Percentiles rank a stretch among this genome's conserved stretches.
phyloP scores from a whole-genome alignment of 2,888 invertebrate species.

The Rhagonycha fulva region DNA sequence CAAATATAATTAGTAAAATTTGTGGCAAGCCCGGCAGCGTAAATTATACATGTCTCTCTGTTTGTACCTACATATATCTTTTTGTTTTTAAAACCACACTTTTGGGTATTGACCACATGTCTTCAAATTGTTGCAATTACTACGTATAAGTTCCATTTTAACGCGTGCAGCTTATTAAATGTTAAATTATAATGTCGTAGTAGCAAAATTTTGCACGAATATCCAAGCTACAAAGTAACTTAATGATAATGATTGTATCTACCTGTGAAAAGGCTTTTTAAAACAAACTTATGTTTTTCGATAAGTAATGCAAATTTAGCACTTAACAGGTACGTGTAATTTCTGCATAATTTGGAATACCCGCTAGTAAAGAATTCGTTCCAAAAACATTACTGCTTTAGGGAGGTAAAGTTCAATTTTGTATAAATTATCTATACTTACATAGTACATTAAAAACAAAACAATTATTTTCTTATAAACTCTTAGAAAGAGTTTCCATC shows the following conservation, averaged over 20 bases:
- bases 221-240: not conserved
- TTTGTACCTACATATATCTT: conserved; percentile 9
- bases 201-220: not conserved
- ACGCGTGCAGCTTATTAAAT: conserved; percentile 17
- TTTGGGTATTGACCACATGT: conserved; percentile 27
- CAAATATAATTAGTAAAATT: conserved; percentile 24
- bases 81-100: conserved; percentile 25
- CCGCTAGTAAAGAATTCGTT: not conserved
- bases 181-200: not conserved
- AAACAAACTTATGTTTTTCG: not conserved
- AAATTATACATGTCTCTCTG: conserved; percentile 23
- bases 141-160: not conserved
- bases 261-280: not conserved
- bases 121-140: conserved; percentile 23
- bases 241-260: not conserved
- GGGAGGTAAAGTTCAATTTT: no score
- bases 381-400: no score
- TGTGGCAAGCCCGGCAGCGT: conserved; percentile 13
- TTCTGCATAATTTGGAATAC: not conserved
- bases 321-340: not conserved
- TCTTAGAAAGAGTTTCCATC: not conserved
- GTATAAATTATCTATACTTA: not conserved
- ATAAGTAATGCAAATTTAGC: not conserved
- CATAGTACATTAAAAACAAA: no score
- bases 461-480: not conserved